Base-by-base conservation (phyloP, 2,888 invertebrate genomes). In the Chrysotoxum bicinctum region DNA sequence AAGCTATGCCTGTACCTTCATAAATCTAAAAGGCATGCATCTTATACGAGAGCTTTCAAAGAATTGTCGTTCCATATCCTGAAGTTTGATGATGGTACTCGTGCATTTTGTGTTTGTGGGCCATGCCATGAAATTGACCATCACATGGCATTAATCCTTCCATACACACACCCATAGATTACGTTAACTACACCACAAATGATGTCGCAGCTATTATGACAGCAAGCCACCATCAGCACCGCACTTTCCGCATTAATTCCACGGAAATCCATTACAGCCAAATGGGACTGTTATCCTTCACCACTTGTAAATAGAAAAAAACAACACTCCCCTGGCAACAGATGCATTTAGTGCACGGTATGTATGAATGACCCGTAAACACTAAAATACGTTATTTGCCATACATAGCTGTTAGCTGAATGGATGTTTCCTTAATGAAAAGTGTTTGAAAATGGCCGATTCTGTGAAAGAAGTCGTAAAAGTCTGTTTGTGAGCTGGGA, bases 241-340 rank as follows among this genome's bases (percentile, higher is more conserved):
- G 35, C 66, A 66, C 48, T 66, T 66, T 50, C 23, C n/a, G 23
- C 35, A 66, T 35, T 35, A 50, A 3, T 66, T 66, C 3, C 66
- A 66, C 66, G 66, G 66, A 66, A 50, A 66, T 21, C 66, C 66
- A 66, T 64, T 64, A 50, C n/a, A 35, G n/a, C 35, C 66, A 66
- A 66, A 50, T 50, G 66, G 50, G 16, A 9, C 43, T 43, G 62
- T 64, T 45, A 45, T 64, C 45, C 45, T 64, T 64, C 19, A 32
- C 60, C 60, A 60, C 26, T 60, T 40, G 45, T 12, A 64, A 64
- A 64, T 14, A 43, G 9, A 8, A 50, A n/a, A 35, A 35, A 66
- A 50, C 6, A n/a, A 35, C n/a, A 50, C n/a, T 35, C 7, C 14
- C 50, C 35, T 66, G 66, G 66, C 35, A 66, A 66, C 66, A 50